Base-by-base conservation (phyloP, 30 jellyfish, hydroid and myxozoan genomes). In the Hydra vulgaris region DNA sequence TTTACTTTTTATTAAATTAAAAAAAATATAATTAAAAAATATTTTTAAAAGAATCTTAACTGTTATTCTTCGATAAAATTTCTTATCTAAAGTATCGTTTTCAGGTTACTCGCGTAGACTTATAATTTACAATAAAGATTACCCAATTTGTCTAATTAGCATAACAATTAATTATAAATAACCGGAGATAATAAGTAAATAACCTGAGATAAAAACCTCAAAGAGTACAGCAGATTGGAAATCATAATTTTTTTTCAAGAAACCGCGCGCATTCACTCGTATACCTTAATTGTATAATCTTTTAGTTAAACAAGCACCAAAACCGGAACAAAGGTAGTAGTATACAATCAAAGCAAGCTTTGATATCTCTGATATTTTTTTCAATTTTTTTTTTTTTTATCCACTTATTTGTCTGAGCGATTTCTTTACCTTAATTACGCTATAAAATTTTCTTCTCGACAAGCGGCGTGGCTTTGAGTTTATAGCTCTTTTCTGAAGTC, bases 401-500 rank as follows among this genome's bases (percentile, higher is more conserved):
- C 61, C 61, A 40, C 61, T 40, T 40, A 40, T 40, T 40, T 40
- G 61, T 40, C 61, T 40, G 12, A 40, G 61, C 61, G 5, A 40
- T 68, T 68, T 68, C 75, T 68, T 23, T 16, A 15, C 75, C 12
- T 15, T 23, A n/a, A 68, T n/a, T 68, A 68, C 27, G 25, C 25
- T 20, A 23, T 68, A 16, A 68, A 68, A n/a, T 68, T 68, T 68
- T 15, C 75, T 68, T 68, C 75, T 23, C 27, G 75, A 3, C 25
- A 68, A 68, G 75, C 75, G 75, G 75, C 16, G 8, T n/a, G 26
- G 25, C 75, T 68, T 68, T 68, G 75, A 68, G 27, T 68, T 20
- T 68, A n/a, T 68, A 68, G 75, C 26, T 68, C 75, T 15, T 68
- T 68, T 68, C 8, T 68, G 8, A 68, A 68, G 75, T n/a, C 25